Evolutionary conservation across 2,888 invertebrate species (phyloP), one percentile per base, ranked within the genome.

Genomic region (Chelonus formosanus): DNA sequence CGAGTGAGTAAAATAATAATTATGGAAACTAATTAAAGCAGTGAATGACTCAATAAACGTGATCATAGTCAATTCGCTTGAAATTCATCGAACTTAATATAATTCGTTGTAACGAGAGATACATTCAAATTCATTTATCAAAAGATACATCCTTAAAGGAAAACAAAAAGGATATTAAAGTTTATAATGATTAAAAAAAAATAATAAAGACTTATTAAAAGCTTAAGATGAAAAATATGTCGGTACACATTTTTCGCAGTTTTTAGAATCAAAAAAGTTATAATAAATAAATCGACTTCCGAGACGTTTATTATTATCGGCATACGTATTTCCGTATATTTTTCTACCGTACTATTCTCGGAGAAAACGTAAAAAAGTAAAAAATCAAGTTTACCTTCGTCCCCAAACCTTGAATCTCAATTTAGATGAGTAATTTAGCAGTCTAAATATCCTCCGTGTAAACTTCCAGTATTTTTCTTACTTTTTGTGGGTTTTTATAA

Each of bases 381-480:
- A 62, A 58, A 59, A 63, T n/a, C 48, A 57, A 55, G 58, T 60
- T 60, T 71, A 67, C 62, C 52, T 63, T 67, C 55, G 61, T 65
- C 61, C 34, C 57, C 67, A 50, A 45, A 63, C 59, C 63, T 63
- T 57, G 67, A 71, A 69, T 70, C 71, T 71, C 70, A 69, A 68
- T 69, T 69, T 70, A 71, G 68, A 69, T 70, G 36, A 54, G 48
- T 62, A 58, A 63, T 54, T 63, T 20, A 68, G 70, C 63, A 63
- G 56, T 44, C 63, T 63, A 67, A 68, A 70, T 72, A 73, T 73
- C 69, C 73, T 75, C 72, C 72, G 67, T 70, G 68, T 74, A 74
- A 78, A 80, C 80, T 81, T 80, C 81, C 81, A 80, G 75, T 78
- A 78, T 74, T 76, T 70, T 76, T 78, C 74, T 73, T 75, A 77